Percentiles rank a stretch among this genome's conserved stretches.
Evolutionary conservation across 2,797 vertebrate species (phyloP).

Genomic region (Dermochelys coriacea): DNA sequence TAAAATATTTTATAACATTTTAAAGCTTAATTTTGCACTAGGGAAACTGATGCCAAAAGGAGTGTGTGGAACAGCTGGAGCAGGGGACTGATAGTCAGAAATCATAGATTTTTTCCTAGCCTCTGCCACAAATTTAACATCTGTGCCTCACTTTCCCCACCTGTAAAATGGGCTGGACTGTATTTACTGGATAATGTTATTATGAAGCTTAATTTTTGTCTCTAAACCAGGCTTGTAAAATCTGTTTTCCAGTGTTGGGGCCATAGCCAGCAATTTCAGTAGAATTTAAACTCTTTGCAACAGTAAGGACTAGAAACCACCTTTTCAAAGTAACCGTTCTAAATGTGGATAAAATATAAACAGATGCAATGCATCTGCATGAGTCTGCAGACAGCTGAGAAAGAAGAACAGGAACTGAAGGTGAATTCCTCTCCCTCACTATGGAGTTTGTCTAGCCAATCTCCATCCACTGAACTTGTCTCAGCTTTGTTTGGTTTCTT

Average conservation of each 20-base stretch:
- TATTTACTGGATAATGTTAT: neutral
- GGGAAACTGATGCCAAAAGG: neutral
- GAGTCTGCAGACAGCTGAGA: neutral
- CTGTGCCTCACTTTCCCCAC: neutral
- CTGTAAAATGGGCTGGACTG: neutral
- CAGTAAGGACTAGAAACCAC: too few relatives aligned
- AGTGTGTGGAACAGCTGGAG: neutral
- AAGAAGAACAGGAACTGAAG: neutral
- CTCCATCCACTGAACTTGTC: neutral
- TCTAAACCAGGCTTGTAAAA: conserved; percentile 15
- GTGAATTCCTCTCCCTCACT: neutral
- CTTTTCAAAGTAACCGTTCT: neutral
- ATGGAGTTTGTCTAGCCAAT: neutral
- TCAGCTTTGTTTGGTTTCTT: conserved; percentile 27
- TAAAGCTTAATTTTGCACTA: conserved; percentile 11
- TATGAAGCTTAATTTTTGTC: conserved; percentile 15
- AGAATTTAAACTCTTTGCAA: neutral
- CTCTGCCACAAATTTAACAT: neutral
- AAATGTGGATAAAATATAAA: neutral
- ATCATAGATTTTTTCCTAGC: neutral
- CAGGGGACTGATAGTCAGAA: neutral
- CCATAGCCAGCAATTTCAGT: neutral
- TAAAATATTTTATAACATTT: neutral
- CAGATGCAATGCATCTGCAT: neutral
- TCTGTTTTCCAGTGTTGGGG: neutral